These are phyloP conservation scores for Tinea semifulvella DNA, from an alignment of 2,888 invertebrate species.

Conservation along the genomic window DNA sequence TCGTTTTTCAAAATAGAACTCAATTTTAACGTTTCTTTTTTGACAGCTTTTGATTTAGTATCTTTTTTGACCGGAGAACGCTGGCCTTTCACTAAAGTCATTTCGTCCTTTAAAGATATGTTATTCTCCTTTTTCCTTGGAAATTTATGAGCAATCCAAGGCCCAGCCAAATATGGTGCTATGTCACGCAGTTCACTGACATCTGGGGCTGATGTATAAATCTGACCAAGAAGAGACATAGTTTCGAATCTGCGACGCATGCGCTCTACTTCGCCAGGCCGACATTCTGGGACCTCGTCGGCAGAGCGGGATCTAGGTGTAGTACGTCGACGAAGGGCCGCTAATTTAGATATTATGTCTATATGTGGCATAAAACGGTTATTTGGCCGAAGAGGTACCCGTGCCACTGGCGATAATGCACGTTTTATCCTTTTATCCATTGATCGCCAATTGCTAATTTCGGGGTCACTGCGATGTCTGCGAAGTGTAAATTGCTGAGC, in stretches of 20 bases:
- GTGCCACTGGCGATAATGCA: constrained; percentile 71
- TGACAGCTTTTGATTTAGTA: constrained; percentile 43
- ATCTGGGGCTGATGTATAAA: constrained; percentile 84
- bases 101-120: constrained; percentile 64
- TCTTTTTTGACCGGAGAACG: constrained; percentile 50
- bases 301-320: constrained; percentile 57
- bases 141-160: constrained; percentile 84
- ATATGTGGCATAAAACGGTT: constrained; percentile 88
- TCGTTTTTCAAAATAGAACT: constrained; percentile 56
- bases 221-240: constrained; percentile 76
- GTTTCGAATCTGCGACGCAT: constrained; percentile 77
- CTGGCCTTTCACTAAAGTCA: constrained; percentile 34
- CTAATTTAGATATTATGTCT: constrained; percentile 89
- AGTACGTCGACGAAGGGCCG: constrained; percentile 65
- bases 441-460: constrained; percentile 65
- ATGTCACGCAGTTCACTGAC: constrained; percentile 80
- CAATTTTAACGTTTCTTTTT: constrained; percentile 52
- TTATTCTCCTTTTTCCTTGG: constrained; percentile 76
- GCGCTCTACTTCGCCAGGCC: constrained; percentile 75
- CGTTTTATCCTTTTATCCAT: constrained; percentile 38
- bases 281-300: constrained; percentile 59
- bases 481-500: constrained; percentile 66
- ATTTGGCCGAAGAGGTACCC: constrained; percentile 69
- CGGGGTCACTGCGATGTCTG: constrained; percentile 82
- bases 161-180: constrained; percentile 79